A percentile compares a stretch with the other conserved stretches of the same genome.
These are phyloP conservation scores for Pseudoatta argentina DNA, from an alignment of 1,140 invertebrate genomes.

Conservation along the genomic window DNA sequence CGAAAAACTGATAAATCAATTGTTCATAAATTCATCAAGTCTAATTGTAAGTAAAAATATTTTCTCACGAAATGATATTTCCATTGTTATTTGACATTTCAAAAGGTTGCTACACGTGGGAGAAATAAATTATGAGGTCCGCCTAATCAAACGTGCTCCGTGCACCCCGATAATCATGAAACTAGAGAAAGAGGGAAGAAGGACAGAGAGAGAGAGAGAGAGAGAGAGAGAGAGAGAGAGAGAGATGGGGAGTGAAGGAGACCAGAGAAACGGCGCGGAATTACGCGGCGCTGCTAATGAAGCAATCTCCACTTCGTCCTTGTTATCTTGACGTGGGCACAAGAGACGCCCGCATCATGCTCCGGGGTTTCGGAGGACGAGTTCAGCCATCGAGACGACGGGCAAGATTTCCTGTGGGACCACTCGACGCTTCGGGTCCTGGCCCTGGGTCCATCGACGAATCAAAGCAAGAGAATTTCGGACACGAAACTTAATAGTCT, in stretches of 20 bases:
- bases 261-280: constrained; percentile 37
- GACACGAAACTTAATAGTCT: constrained; percentile 60
- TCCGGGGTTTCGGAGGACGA: constrained; percentile 48
- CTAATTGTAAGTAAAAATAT: neutral
- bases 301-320: constrained; percentile 67
- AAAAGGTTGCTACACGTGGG: neutral
- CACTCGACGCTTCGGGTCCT: constrained; percentile 53
- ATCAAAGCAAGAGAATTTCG: constrained; percentile 58
- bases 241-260: neutral
- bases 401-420: constrained; percentile 68
- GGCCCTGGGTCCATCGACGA: constrained; percentile 34
- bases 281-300: constrained; percentile 64
- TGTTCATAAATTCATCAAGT: constrained; percentile 6
- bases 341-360: constrained; percentile 26
- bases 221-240: neutral
- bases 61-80: neutral
- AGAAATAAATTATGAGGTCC: constrained; percentile 23
- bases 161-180: constrained; percentile 26
- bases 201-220: neutral
- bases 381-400: constrained; percentile 63
- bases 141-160: constrained; percentile 21
- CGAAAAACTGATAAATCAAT: neutral
- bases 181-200: neutral
- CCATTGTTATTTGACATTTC: neutral
- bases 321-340: constrained; percentile 63